Evolutionary conservation across 1,140 invertebrate species (phyloP).

Genomic region (Dendroctonus valens): DNA sequence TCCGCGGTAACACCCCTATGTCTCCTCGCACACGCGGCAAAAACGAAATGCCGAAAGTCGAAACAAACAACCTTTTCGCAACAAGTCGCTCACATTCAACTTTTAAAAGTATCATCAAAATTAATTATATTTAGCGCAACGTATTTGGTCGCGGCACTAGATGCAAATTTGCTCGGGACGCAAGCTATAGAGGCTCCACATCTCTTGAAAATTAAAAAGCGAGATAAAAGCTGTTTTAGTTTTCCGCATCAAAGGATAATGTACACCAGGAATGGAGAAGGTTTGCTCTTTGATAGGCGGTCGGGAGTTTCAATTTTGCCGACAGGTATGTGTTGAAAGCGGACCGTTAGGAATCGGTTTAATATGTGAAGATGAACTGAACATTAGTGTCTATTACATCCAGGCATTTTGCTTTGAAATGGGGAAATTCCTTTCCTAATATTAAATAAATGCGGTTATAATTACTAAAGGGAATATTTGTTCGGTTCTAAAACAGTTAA

Average conservation of each 20-base stretch:
- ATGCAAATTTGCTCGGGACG: constrained; percentile 18
- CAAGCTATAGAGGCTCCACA: background rate
- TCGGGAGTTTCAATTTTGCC: background rate
- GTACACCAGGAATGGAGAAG: background rate
- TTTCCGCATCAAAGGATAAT: constrained; percentile 22
- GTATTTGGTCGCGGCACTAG: constrained; percentile 6
- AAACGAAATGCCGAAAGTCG: background rate
- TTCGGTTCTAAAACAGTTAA: too few relatives aligned
- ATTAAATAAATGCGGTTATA: too few relatives aligned
- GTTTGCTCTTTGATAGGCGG: constrained; percentile 8
- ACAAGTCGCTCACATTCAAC: constrained; percentile 12
- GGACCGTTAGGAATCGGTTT: background rate
- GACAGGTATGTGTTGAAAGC: constrained; percentile 9
- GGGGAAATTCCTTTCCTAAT: too few relatives aligned
- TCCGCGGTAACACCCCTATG: too few relatives aligned
- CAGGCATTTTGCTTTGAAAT: too few relatives aligned
- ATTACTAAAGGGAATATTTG: too few relatives aligned
- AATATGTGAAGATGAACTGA: background rate
- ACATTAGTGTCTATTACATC: too few relatives aligned
- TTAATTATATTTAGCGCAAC: constrained; percentile 16
- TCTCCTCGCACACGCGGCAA: too few relatives aligned
- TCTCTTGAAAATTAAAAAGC: constrained; percentile 22
- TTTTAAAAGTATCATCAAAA: constrained; percentile 16
- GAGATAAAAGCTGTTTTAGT: constrained; percentile 23
- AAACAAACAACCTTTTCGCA: constrained; percentile 1